Evolutionary conservation across 2,797 vertebrate species (phyloP), one percentile per base, ranked within the genome.

Genomic region (Gobio occitaniae): DNA sequence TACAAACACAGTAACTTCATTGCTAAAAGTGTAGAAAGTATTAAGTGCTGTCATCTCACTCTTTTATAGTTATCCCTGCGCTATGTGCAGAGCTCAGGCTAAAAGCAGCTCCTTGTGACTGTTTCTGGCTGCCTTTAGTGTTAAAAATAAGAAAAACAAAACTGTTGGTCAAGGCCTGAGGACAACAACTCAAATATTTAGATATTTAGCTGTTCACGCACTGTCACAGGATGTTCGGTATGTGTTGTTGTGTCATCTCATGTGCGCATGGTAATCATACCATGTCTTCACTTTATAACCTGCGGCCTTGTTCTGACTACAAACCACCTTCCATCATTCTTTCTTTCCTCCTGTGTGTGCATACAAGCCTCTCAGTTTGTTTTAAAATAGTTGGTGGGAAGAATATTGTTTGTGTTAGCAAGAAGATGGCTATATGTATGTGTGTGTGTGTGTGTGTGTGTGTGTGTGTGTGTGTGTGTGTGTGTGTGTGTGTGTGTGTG

Each of bases 11-110:
- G 85, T 84, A 79, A 81, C 76, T 84, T 80, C 70, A 87, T 71
- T 74, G 81, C 88, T 89, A 89, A 88, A 89, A 78, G 85, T 78
- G 77, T 87, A 68, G 77, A 81, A 87, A 84, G 59, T 84, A 84
- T 72, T 78, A 82, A 77, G 52, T 75, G 87, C 72, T 78, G 87
- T 89, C 87, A 87, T 88, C 83, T 66, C 63, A 76, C 79, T 52
- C 80, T 83, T 83, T 44, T 79, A 84, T 32, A 87, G 70, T 79
- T 66, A 52, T 61, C 84, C 80, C 74, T 71, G 76, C 44, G 80
- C 84, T 80, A 80, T 71, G 84, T 82, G 82, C 16, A 29, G 41
- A 76, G 21, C 76, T 80, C 36, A 3, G 52, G 76, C 86, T 86
- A 72, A 89, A 88, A 84, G 54, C 11, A 66, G 41, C n/a, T 84